phyloP scores from a whole-genome alignment of 2,797 vertebrate species.

The Lophotriccus pileatus region DNA sequence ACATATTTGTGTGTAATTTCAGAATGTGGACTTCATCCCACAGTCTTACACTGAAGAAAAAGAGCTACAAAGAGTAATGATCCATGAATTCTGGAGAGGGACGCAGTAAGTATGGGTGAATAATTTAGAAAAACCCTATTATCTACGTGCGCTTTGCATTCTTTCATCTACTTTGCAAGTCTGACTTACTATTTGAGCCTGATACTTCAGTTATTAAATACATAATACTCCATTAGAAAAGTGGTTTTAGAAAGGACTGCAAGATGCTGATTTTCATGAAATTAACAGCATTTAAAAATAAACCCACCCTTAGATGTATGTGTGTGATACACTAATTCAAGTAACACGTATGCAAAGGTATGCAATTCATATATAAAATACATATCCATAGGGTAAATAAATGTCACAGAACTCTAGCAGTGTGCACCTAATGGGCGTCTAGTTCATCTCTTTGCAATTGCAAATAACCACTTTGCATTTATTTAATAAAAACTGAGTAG shows the following conservation, averaged over 20 bases:
- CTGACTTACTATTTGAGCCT: not conserved
- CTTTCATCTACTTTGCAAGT: constrained; percentile 20
- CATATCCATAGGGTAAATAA: not conserved
- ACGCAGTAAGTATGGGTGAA: not conserved
- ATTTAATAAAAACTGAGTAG: not conserved
- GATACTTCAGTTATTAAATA: not conserved
- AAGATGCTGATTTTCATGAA: not conserved
- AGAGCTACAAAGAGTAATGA: constrained; percentile 64
- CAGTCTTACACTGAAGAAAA: constrained; percentile 29
- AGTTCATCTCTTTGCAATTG: not conserved
- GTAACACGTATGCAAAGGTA: not conserved
- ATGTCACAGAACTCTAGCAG: not conserved
- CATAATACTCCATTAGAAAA: not conserved
- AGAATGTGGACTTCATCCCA: constrained; percentile 46
- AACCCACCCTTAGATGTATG: not conserved
- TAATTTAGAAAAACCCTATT: not conserved
- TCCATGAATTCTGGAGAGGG: constrained; percentile 45
- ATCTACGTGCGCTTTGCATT: not conserved
- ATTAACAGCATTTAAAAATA: not conserved
- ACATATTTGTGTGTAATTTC: constrained; percentile 65
- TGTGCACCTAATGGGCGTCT: not conserved
- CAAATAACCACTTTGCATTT: not conserved
- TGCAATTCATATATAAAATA: not conserved
- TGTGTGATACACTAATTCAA: not conserved
- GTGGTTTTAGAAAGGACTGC: not conserved